Conservation (phyloP, 2,113 vertebrate genomes). For the Vidua macroura region DNA sequence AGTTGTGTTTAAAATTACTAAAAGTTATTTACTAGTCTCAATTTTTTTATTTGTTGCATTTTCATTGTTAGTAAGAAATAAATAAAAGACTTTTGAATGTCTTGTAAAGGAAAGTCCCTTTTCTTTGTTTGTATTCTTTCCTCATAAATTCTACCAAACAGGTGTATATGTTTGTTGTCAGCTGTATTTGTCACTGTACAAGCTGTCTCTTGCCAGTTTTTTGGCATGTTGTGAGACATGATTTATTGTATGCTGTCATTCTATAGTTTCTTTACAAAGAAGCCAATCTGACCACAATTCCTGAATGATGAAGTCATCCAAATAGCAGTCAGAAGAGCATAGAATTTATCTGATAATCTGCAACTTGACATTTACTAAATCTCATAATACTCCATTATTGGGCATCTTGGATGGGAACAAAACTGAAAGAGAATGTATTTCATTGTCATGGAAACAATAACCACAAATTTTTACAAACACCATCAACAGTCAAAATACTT, state of each 20-base stretch:
- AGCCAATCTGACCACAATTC: slow-evolving; percentile 60
- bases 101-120: neutral
- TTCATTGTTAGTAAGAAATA: neutral
- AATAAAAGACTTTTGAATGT: slow-evolving; percentile 26
- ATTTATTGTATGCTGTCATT: slow-evolving; percentile 76
- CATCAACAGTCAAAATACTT: neutral
- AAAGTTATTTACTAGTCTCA: neutral
- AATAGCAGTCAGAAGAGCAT: slow-evolving; percentile 45
- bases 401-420: neutral
- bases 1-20: slow-evolving; percentile 33
- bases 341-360: slow-evolving; percentile 37
- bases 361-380: slow-evolving; percentile 4
- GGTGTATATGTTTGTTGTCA: slow-evolving; percentile 71
- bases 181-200: slow-evolving; percentile 73
- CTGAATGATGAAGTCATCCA: slow-evolving; percentile 63
- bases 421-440: neutral
- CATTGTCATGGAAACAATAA: slow-evolving; percentile 33
- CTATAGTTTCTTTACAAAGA: slow-evolving; percentile 65
- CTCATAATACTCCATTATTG: neutral
- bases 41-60: slow-evolving; percentile 18
- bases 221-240: slow-evolving; percentile 71
- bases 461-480: slow-evolving; percentile 19
- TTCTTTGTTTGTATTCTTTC: slow-evolving; percentile 65
- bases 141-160: slow-evolving; percentile 70
- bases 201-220: slow-evolving; percentile 71